Base-by-base conservation (phyloP, 1,140 invertebrate genomes). In the Melitaea cinxia region DNA sequence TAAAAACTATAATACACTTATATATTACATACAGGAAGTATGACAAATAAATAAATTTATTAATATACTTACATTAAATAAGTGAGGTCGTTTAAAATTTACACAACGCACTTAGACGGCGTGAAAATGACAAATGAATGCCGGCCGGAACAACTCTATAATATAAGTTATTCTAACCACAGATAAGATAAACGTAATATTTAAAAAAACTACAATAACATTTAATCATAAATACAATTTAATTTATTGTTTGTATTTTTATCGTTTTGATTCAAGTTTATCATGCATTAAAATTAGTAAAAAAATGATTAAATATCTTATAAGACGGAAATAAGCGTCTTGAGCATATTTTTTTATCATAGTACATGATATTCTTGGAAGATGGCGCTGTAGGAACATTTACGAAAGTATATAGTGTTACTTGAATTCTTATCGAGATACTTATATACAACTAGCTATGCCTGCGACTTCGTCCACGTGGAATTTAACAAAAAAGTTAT, bases 41-140 rank as follows among this genome's bases (percentile, higher is more conserved):
- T 33, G 12, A 9, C 2, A 14, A 37, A 37, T 37, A 42, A 37
- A 26, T 28, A 49, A 19, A 50, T 42, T 30, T n/a, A 60, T 33
- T 50, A 49, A 50, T 37, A 53, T 33, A 65, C 63, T 65, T 53
- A 65, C 63, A 53, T 53, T 21, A 23, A 65, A 58, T 35, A 59
- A 59, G 33, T 21, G 45, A 15, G 33, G 14, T 15, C 12, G 19
- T 28, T 21, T 19, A 49, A 28, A 14, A 55, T 28, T 7, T 24
- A 17, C 50, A 42, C 33, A 65, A 50, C 21, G n/a, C 63, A 33
- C 35, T 12, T 12, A 17, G 30, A 26, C 62, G 62, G 45, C 47
- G 62, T 65, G 62, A 52, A 65, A 57, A 57, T 65, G 62, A 65
- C 62, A 65, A 65, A 63, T 63, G 61, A 65, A 30, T 7, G 26